phyloP scores from a whole-genome alignment of 2,888 invertebrate genomes.

The Trichogramma evanescens region DNA sequence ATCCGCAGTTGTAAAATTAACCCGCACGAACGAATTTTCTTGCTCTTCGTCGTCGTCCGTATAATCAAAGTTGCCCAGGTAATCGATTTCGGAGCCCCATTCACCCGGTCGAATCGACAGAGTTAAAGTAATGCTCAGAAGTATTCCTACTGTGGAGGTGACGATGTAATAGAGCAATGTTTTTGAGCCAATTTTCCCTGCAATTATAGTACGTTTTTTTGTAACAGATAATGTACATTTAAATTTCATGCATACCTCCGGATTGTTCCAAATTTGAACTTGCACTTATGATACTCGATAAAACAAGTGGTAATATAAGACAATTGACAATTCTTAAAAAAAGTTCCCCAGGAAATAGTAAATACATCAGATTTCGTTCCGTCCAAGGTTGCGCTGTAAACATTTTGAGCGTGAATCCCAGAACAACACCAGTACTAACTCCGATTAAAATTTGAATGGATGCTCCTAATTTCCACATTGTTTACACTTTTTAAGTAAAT shows the following conservation, averaged over 20 bases:
- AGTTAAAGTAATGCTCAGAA: slow-evolving; percentile 80
- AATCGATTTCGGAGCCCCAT: slow-evolving; percentile 9
- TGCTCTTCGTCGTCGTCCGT: slow-evolving; percentile 3
- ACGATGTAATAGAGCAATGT: slow-evolving; percentile 68
- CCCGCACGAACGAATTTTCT: background rate
- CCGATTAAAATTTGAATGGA: slow-evolving; percentile 31
- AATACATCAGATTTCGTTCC: slow-evolving; percentile 80
- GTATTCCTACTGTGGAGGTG: slow-evolving; percentile 87
- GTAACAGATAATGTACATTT: background rate
- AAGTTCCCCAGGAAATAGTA: slow-evolving; percentile 88
- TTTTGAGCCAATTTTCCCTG: slow-evolving; percentile 38
- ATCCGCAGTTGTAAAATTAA: slow-evolving; percentile 70
- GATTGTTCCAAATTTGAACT: slow-evolving; percentile 38
- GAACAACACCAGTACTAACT: slow-evolving; percentile 30
- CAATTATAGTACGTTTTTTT: background rate
- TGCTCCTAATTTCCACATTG: slow-evolving; percentile 13
- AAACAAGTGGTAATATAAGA: slow-evolving; percentile 85
- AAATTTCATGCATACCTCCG: slow-evolving; percentile 26
- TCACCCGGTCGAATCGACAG: slow-evolving; percentile 78
- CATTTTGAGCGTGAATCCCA: slow-evolving; percentile 32
- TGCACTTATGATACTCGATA: slow-evolving; percentile 77
- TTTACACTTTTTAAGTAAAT: too few relatives aligned
- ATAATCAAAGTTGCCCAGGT: background rate
- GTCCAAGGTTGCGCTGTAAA: slow-evolving; percentile 56
- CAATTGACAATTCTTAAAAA: slow-evolving; percentile 91